Base-by-base conservation (phyloP, 2,888 invertebrate species). In the Hyles lineata region DNA sequence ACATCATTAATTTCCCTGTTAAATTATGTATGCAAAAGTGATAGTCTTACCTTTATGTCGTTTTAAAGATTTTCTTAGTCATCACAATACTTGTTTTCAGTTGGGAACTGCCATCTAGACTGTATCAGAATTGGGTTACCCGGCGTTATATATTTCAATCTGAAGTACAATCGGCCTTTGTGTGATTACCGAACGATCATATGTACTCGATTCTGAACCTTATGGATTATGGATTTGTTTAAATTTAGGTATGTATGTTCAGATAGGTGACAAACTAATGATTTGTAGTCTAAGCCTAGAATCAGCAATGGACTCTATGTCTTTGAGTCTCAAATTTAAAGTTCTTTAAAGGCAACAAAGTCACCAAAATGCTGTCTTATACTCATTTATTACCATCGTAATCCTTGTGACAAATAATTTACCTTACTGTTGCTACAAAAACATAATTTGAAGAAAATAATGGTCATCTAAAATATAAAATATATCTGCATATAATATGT, bases 101-200 rank as follows among this genome's bases (percentile, higher is more conserved):
- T 7, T 50, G 23, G 11, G 67, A 23, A 21, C 17, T 23, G 43
- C 50, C 50, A 23, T 25, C 17, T 43, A 6, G 23, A 67, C 50
- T 67, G 67, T 23, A 11, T 50, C 23, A 21, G 50, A 23, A 1
- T 25, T 50, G 17, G 50, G 35, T 23, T 50, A 43, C 17, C 21
- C 4, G 23, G 15, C 50, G 43, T 50, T 67, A 50, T 67, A 67
- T 67, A 67, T 23, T 17, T 23, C n/a, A 35, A 11, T n/a, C 23
- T 50, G 9, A 11, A 67, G 67, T 67, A 67, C 67, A 67, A 67
- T 50, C 15, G 67, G 23, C 23, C 29, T 61, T 67, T 23, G 23
- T 23, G 2, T 19, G 15, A 23, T 67, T 67, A 67, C 67, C 67
- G 50, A 67, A 67, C 23, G 9, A 17, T 7, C 21, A n/a, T 6